Evolutionary conservation across 2,113 vertebrate species (phyloP).

Genomic region (Mustelus asterias): DNA sequence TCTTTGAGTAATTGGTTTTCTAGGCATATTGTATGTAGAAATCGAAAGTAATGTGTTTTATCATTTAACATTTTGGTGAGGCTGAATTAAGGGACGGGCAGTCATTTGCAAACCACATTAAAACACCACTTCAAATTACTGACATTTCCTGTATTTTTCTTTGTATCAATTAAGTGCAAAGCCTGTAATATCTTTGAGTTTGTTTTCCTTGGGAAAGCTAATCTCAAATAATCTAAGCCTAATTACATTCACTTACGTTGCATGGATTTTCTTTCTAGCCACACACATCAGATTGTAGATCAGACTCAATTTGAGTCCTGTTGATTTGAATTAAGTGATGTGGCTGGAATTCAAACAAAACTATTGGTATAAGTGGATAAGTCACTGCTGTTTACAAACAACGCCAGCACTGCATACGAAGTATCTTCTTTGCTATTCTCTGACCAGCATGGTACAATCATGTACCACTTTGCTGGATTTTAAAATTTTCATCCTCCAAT

Average conservation of each 20-base stretch:
- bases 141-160: neutral
- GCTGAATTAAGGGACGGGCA: neutral
- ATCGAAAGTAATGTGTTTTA: neutral
- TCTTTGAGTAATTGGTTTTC: neutral
- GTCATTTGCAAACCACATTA: neutral
- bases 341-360: neutral
- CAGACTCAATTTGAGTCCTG: neutral
- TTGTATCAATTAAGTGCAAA: neutral
- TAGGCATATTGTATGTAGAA: neutral
- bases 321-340: neutral
- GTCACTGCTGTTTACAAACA: constrained; percentile 9
- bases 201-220: neutral
- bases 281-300: neutral
- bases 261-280: neutral
- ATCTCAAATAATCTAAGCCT: neutral
- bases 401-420: neutral
- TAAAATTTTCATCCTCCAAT: neutral
- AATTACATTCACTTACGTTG: neutral
- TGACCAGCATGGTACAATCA: neutral
- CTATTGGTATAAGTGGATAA: neutral
- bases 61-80: neutral
- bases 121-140: neutral
- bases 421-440: neutral
- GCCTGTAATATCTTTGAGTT: neutral
- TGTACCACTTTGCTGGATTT: neutral